Evolutionary conservation across 1,140 invertebrate genomes (phyloP).

Genomic region (Protaetia brevitarsis): DNA sequence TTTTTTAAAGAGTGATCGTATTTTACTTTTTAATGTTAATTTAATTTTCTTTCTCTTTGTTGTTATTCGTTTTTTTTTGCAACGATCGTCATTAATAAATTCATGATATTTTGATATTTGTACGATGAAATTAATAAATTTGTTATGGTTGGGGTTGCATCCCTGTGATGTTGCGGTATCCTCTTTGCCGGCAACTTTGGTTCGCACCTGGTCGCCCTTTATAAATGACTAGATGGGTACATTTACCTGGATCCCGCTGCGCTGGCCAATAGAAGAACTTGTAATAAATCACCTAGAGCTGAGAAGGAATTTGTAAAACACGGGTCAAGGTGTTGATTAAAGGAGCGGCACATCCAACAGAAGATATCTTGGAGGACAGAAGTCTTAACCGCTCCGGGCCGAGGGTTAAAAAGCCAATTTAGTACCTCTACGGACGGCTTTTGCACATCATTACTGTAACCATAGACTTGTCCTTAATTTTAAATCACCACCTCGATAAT

Average conservation of each 20-base stretch:
- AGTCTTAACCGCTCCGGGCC: conserved; percentile 26
- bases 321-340: conserved; percentile 37
- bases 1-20: too few relatives aligned
- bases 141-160: conserved; percentile 31
- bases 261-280: conserved; percentile 33
- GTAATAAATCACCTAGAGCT: conserved; percentile 35
- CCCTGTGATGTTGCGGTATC: conserved; percentile 24
- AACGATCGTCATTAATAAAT: conserved; percentile 21
- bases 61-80: too few relatives aligned
- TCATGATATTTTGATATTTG: conserved; percentile 24
- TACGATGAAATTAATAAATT: conserved; percentile 34
- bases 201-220: conserved; percentile 33
- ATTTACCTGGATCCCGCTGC: conserved; percentile 34
- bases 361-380: conserved; percentile 26
- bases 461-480: not conserved
- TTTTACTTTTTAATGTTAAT: too few relatives aligned
- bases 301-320: conserved; percentile 37
- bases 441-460: conserved; percentile 24
- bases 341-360: conserved; percentile 30
- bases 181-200: conserved; percentile 27
- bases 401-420: conserved; percentile 33
- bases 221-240: conserved; percentile 34
- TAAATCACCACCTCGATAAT: not conserved
- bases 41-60: too few relatives aligned
- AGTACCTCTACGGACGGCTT: conserved; percentile 23